These are phyloP conservation scores for Octodon degus DNA, from an alignment of 2,113 vertebrate genomes.

Conservation along the genomic window DNA sequence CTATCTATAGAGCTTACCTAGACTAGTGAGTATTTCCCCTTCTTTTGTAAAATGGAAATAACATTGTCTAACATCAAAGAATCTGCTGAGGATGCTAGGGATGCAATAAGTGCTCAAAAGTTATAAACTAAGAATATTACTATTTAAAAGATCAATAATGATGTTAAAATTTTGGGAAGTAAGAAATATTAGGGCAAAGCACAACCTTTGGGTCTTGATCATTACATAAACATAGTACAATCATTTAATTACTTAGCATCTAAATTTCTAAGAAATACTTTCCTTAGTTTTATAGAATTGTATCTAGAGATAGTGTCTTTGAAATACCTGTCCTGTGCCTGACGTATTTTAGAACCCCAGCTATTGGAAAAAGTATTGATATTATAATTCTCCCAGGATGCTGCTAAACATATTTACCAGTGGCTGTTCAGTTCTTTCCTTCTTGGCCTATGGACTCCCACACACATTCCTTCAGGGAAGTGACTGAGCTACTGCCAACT, in stretches of 20 bases:
- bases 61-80: background rate
- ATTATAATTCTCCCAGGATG: background rate
- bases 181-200: background rate
- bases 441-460: background rate
- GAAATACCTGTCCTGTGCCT: background rate
- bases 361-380: background rate
- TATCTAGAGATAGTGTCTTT: background rate
- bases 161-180: background rate
- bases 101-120: background rate
- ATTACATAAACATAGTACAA: background rate
- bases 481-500: background rate
- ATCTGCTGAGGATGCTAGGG: background rate
- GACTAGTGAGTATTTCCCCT: background rate
- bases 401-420: background rate
- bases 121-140: background rate
- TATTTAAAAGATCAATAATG: background rate
- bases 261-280: background rate
- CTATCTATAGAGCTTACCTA: background rate
- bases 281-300: background rate
- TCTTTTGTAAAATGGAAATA: constrained; percentile 1
- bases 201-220: background rate
- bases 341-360: background rate
- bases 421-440: background rate
- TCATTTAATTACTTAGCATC: background rate
- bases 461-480: background rate